Conservation (phyloP, 2,113 vertebrate genomes). For the Heliornis fulica region DNA sequence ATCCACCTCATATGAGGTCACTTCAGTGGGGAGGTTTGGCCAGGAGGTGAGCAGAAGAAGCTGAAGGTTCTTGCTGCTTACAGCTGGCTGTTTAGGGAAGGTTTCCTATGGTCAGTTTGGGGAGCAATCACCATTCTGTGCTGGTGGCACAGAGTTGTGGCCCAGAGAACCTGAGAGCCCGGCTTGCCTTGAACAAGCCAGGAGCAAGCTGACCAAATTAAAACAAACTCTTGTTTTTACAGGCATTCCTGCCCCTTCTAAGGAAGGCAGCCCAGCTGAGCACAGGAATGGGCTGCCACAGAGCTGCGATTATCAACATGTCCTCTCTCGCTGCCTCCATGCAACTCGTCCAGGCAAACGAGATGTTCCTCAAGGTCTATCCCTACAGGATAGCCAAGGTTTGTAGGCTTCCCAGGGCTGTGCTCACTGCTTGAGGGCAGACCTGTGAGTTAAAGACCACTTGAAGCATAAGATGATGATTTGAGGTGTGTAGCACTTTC, state of each 20-base stretch:
- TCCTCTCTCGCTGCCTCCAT: conserved; percentile 75
- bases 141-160: not conserved
- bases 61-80: not conserved
- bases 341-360: conserved; percentile 69
- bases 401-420: not conserved
- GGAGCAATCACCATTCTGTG: not conserved
- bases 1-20: not conserved
- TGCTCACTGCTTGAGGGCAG: not conserved
- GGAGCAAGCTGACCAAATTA: not conserved
- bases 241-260: conserved; percentile 75
- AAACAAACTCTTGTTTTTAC: not conserved
- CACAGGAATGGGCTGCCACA: conserved; percentile 74
- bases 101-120: not conserved
- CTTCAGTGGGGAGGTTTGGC: not conserved
- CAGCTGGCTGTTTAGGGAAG: not conserved
- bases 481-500: not conserved
- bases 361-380: conserved; percentile 17
- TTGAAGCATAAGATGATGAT: not conserved
- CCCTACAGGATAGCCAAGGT: conserved; percentile 72
- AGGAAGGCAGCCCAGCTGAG: conserved; percentile 69
- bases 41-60: not conserved
- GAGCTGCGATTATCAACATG: conserved; percentile 77
- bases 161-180: not conserved
- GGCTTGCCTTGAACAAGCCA: not conserved
- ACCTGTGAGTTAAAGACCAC: not conserved